These are phyloP conservation scores for Galendromus occidentalis DNA, from an alignment of 1,140 invertebrate species.

Conservation along the genomic window DNA sequence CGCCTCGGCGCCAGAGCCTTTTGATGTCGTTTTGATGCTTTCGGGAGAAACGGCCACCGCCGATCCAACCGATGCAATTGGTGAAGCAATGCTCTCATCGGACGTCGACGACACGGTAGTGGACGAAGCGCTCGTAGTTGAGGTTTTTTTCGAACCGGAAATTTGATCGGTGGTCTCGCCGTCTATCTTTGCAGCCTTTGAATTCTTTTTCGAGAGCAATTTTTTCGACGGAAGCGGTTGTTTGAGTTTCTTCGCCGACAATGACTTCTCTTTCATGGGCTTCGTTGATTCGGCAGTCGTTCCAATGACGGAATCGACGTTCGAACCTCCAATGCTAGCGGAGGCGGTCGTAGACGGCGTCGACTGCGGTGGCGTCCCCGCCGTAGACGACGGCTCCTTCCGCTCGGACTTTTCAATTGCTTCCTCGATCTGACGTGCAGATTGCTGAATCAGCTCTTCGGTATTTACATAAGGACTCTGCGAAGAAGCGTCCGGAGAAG, in stretches of 20 bases:
- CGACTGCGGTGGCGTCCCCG: not conserved
- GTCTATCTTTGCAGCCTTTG: not conserved
- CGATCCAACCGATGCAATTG: too few relatives aligned
- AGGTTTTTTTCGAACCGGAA: too few relatives aligned
- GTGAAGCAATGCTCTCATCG: too few relatives aligned
- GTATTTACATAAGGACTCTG: constrained; percentile 8
- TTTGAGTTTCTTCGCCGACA: not conserved
- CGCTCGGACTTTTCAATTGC: not conserved
- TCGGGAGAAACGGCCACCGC: too few relatives aligned
- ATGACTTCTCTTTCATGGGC: not conserved
- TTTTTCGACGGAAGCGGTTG: not conserved
- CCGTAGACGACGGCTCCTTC: not conserved
- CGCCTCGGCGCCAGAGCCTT: not conserved
- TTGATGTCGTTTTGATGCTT: not conserved
- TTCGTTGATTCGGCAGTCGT: not conserved
- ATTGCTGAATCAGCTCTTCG: constrained; percentile 2
- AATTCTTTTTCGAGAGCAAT: not conserved
- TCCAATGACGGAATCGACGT: not conserved
- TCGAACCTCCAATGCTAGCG: not conserved
- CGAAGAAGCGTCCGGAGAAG: not conserved
- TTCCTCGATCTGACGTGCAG: constrained; percentile 1
- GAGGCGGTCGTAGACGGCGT: not conserved
- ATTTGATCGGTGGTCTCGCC: not conserved
- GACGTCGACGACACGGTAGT: too few relatives aligned
- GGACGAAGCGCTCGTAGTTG: too few relatives aligned